Base-by-base conservation (phyloP, 1,140 invertebrate species). In the Pseudobourletiella spinata region DNA sequence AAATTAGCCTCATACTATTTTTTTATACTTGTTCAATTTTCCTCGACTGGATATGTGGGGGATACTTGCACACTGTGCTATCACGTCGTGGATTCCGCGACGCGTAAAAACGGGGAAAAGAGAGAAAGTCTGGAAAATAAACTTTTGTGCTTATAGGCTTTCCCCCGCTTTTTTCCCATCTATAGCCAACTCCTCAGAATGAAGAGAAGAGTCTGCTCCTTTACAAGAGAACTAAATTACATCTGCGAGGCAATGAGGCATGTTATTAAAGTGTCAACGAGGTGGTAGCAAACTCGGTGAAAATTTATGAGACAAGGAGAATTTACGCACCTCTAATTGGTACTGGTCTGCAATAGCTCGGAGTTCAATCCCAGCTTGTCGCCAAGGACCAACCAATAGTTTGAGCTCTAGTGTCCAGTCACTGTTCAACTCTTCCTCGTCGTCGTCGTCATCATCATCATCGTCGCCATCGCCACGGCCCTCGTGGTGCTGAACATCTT, bases 261-360 rank as follows among this genome's bases (percentile, higher is more conserved):
- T 54, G 50, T 61, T 52, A 59, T 59, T 59, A 59, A 61, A 52
- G 46, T 61, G 48, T 54, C 59, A 61, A 54, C 15, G 51, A 28
- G 32, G 26, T 35, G 48, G 35, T 51, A n/a, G n/a, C n/a, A 50
- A 50, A 25, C 15, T 26, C 8, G 14, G 1, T 6, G 11, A 52
- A 48, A 29, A 61, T 54, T 59, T 59, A 59, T 29, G 43, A 46
- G 42, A 15, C 44, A n/a, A n/a, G n/a, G n/a, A n/a, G n/a, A n/a
- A n/a, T n/a, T n/a, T n/a, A 35, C 39, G 22, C 30, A 50, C 35
- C 48, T 52, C 48, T 39, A 48, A 61, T 52, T 59, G 58, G 44
- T 51, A 51, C 24, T 61, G 29, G 30, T 61, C 59, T 18, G 59
- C 59, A 54, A 61, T 61, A 1, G 25, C 4, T 16, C 59, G 28